Evolutionary conservation across 2,113 vertebrate species (phyloP).

Genomic region (Alosa alosa): DNA sequence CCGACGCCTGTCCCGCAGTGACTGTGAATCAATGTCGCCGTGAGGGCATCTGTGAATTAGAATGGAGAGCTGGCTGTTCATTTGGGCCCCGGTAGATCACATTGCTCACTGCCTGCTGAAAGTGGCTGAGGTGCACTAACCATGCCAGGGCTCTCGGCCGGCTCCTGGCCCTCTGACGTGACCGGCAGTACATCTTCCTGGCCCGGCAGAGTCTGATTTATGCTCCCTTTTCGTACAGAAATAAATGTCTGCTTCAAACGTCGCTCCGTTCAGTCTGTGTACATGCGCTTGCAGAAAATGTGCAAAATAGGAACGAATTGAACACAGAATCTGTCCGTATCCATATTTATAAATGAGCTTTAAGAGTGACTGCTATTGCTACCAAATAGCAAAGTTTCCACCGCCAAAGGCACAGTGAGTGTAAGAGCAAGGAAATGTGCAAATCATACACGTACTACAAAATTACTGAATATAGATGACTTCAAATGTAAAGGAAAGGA

Average conservation of each 20-base stretch:
- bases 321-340: too few relatives aligned
- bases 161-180: neutral
- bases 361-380: neutral
- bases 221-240: too few relatives aligned
- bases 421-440: neutral
- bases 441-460: neutral
- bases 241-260: too few relatives aligned
- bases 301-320: too few relatives aligned
- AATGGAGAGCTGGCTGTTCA: slow-evolving; percentile 38
- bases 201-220: too few relatives aligned
- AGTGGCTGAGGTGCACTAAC: neutral
- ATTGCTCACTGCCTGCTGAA: neutral
- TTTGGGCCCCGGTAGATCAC: neutral
- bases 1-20: slow-evolving; percentile 12
- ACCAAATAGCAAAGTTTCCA: neutral
- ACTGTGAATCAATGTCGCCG: slow-evolving; percentile 44
- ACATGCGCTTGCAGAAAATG: too few relatives aligned
- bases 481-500: neutral
- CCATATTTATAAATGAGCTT: too few relatives aligned
- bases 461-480: neutral
- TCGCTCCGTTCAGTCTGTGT: too few relatives aligned
- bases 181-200: neutral
- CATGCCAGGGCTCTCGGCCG: neutral
- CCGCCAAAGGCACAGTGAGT: neutral
- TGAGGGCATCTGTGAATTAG: slow-evolving; percentile 39